Evolutionary conservation across 2,113 vertebrate species (phyloP).

Genomic region (Hypanus sabinus): DNA sequence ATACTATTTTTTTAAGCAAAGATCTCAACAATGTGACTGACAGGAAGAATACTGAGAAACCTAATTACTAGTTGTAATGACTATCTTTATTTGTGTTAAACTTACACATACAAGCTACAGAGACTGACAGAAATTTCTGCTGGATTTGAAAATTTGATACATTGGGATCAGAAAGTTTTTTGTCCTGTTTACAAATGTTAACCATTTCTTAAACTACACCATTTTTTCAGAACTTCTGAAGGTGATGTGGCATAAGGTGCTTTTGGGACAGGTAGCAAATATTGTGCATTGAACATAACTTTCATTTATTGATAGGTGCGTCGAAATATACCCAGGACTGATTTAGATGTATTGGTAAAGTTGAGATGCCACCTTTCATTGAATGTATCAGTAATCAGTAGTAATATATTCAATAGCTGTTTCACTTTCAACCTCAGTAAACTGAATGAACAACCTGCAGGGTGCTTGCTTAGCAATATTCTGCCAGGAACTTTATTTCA

Average conservation of each 20-base stretch:
- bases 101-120: background rate
- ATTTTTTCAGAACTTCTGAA: background rate
- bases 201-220: background rate
- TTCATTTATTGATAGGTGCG: background rate
- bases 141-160: constrained; percentile 10
- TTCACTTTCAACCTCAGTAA: background rate
- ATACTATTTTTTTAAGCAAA: background rate
- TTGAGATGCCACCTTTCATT: background rate
- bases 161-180: background rate
- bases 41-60: constrained; percentile 29
- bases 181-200: constrained; percentile 10
- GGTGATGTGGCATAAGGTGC: background rate
- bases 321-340: background rate
- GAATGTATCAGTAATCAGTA: background rate
- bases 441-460: background rate
- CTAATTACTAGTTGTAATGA: background rate
- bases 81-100: constrained; percentile 26
- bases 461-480: no score
- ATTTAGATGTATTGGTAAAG: background rate
- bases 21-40: constrained; percentile 5
- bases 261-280: background rate
- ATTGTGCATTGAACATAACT: background rate
- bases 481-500: background rate
- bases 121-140: background rate
- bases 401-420: background rate